phyloP scores from a whole-genome alignment of 2,797 vertebrate species.

The Molothrus aeneus region DNA sequence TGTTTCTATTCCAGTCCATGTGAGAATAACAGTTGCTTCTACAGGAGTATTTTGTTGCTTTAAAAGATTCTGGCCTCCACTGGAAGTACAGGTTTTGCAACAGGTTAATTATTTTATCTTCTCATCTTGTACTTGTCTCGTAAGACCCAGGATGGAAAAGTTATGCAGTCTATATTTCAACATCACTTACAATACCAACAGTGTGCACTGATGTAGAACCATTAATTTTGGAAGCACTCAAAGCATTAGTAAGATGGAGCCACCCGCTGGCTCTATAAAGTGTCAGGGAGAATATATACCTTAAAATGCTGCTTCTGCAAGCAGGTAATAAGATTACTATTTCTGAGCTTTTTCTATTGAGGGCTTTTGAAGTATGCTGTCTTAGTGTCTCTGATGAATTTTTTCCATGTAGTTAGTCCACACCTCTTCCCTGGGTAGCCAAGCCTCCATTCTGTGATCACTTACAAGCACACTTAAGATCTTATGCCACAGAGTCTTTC shows the following conservation, averaged over 20 bases:
- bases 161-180: neutral
- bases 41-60: neutral
- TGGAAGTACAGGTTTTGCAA: neutral
- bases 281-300: neutral
- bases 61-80: neutral
- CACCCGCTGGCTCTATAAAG: neutral
- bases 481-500: accelerated
- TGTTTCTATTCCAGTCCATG: neutral
- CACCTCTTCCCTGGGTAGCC: neutral
- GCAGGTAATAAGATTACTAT: neutral
- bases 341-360: neutral
- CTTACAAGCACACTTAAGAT: neutral
- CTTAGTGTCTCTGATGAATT: neutral
- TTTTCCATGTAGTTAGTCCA: neutral
- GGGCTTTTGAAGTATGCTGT: neutral
- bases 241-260: neutral
- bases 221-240: neutral
- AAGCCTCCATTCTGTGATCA: neutral
- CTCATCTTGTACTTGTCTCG: neutral
- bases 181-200: neutral
- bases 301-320: neutral
- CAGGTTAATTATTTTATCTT: neutral
- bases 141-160: neutral
- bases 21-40: neutral
- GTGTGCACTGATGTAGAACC: neutral